phyloP scores from a whole-genome alignment of 2,797 vertebrate species.

The Sebastiscus albofasciatus region DNA sequence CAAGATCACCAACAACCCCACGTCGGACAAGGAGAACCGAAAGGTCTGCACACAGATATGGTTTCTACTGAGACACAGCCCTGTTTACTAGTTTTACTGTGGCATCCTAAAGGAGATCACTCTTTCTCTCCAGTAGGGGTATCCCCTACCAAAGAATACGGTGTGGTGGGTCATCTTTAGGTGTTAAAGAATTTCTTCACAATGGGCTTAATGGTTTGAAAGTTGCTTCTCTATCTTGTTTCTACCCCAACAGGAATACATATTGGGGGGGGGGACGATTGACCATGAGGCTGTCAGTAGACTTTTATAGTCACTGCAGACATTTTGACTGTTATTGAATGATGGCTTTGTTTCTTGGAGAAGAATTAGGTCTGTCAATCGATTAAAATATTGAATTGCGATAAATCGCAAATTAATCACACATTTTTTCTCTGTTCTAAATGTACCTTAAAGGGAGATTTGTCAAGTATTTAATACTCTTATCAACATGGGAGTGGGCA shows the following conservation, averaged over 20 bases:
- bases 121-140: not conserved
- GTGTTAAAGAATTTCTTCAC: not conserved
- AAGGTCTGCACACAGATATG: slow-evolving; percentile 83
- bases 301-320: not conserved
- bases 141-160: not conserved
- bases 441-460: too few relatives aligned
- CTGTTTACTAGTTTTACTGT: not conserved
- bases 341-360: not conserved
- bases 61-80: not conserved
- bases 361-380: too few relatives aligned
- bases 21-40: slow-evolving; percentile 95
- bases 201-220: not conserved
- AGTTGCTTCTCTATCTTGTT: not conserved
- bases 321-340: not conserved
- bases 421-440: too few relatives aligned
- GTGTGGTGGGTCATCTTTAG: not conserved
- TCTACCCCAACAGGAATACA: not conserved
- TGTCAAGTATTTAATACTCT: too few relatives aligned
- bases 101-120: not conserved
- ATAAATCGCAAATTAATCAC: too few relatives aligned
- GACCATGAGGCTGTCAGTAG: not conserved
- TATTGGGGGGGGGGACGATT: not conserved
- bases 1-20: slow-evolving; percentile 96
- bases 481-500: too few relatives aligned
- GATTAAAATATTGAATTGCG: too few relatives aligned